Base-by-base conservation (phyloP, 1,140 invertebrate genomes). In the Drosophila ohnishii region DNA sequence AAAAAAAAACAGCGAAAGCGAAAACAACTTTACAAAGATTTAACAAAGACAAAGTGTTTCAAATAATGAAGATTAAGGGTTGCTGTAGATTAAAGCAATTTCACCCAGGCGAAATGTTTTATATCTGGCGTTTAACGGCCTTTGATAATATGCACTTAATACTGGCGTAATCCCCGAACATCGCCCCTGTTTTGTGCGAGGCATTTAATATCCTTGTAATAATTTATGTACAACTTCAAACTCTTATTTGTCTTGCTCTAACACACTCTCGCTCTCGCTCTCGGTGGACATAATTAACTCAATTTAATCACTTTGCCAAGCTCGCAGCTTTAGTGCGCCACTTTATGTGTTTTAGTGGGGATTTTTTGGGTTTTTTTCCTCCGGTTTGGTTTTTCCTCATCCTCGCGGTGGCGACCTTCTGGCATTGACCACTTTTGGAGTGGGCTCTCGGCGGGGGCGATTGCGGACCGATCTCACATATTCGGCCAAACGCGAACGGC, bases 241-340 rank as follows among this genome's bases (percentile, higher is more conserved):
- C 40, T 57, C 40, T 32, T 70, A 71, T 71, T 71, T 71, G 67
- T 71, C 65, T 39, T 58, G 67, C 70, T 32, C 60, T 35, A 64
- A 40, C 67, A 34, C 44, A 11, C 44, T 13, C 19, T 13, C 11
- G 30, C 47, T 3, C 56, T 16, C 28, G 10, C 45, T 7, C 69
- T 55, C 51, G 40, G 37, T 74, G 74, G 79, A 74, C 83, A 83
- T 86, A 86, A 87, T 86, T 86, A 86, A 86, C 83, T 86, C 75
- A 87, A 87, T 86, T 86, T 87, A 87, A 86, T 87, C 82, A 80
- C 75, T 77, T 39, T 67, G 73, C 37, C 73, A 30, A 72, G 48
- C 64, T 61, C 63, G 58, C 67, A 62, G 81, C 83, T 86, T 86
- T 87, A 87, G 83, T 87, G 82, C 63, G 79, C 63, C 83, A 87